Percentiles rank a stretch among this genome's conserved stretches.
Conservation (phyloP, 2,888 invertebrate genomes). For the Eristalis arbustorum region DNA sequence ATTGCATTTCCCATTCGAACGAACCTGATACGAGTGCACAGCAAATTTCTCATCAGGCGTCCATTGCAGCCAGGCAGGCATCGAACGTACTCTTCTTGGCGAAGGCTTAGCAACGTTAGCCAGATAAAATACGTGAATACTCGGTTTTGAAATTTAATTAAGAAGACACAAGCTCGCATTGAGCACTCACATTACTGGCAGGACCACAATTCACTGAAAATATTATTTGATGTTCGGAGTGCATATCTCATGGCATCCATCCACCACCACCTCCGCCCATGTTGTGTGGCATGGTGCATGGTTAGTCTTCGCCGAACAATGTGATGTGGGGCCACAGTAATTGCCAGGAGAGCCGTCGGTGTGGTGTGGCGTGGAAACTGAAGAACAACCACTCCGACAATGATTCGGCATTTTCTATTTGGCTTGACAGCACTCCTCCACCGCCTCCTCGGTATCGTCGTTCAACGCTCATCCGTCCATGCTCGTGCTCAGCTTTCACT, state of each 20-base stretch:
- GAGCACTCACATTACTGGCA: background rate
- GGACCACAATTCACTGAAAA: constrained; percentile 26
- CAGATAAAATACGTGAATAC: background rate
- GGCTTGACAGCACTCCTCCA: background rate
- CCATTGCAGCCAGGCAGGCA: background rate
- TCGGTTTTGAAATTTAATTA: constrained; percentile 33
- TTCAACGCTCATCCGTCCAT: too few relatives aligned
- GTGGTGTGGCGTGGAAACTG: background rate
- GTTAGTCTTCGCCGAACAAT: background rate
- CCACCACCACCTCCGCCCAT: background rate
- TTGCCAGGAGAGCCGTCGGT: background rate
- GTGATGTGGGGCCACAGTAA: constrained; percentile 10
- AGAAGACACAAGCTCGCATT: constrained; percentile 7
- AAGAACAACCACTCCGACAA: constrained; percentile 25
- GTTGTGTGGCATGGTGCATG: background rate
- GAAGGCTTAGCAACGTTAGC: background rate
- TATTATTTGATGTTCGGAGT: constrained; percentile 47
- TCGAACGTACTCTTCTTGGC: background rate
- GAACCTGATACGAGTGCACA: background rate
- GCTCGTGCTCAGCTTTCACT: too few relatives aligned
- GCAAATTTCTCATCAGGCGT: background rate
- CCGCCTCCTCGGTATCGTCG: too few relatives aligned
- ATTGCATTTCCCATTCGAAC: background rate
- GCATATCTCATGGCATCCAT: constrained; percentile 32
- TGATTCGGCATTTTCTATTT: constrained; percentile 6